These are phyloP conservation scores for Loriculus beryllinus DNA, from an alignment of 2,797 vertebrate genomes.

Conservation along the genomic window DNA sequence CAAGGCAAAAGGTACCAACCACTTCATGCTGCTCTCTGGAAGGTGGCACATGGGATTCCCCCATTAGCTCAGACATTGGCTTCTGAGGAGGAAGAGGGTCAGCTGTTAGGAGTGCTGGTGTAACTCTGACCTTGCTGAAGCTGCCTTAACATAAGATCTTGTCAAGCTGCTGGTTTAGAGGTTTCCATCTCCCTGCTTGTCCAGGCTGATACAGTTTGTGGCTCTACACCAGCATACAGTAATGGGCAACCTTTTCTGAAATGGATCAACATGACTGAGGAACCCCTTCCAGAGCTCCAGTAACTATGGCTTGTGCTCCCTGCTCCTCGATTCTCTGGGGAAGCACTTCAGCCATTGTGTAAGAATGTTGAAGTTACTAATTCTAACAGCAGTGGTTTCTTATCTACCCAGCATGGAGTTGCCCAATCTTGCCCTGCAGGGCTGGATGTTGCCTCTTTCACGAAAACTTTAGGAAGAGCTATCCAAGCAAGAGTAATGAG, in stretches of 20 bases:
- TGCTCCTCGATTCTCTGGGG: neutral
- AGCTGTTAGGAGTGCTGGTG: neutral
- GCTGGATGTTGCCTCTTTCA: neutral
- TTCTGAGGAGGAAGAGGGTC: neutral
- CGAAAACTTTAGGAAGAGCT: neutral
- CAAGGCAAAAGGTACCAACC: neutral
- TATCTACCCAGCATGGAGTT: accelerated
- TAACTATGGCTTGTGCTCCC: neutral
- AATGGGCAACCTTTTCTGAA: neutral
- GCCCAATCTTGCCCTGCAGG: neutral
- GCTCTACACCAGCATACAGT: neutral
- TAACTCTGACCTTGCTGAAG: neutral
- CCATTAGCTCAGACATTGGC: accelerated
- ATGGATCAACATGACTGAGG: neutral
- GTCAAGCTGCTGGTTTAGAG: neutral
- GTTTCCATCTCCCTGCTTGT: neutral
- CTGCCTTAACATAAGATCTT: neutral
- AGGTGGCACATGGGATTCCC: neutral
- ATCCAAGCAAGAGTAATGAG: neutral
- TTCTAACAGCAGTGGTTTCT: neutral
- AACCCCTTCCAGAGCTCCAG: neutral
- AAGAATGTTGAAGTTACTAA: neutral
- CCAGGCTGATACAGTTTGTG: neutral
- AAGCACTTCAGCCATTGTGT: neutral
- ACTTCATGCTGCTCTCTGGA: neutral